Base-by-base conservation (phyloP, 1,140 invertebrate species). In the Aphis craccivora region DNA sequence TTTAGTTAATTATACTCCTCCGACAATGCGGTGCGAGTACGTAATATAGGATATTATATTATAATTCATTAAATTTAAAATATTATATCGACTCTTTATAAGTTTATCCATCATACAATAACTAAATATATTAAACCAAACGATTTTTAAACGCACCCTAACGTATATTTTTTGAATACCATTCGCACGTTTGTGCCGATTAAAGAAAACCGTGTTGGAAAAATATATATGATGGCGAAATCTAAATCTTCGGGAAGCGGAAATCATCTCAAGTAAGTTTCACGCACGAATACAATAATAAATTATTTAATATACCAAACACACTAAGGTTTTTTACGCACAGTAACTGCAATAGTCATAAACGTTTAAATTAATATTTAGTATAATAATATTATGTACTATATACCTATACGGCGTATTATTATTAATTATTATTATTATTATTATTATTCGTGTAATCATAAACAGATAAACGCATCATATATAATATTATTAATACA, bases 181-280 rank as follows among this genome's bases (percentile, higher is more conserved):
- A 60, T 18, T 37, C 35, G 20, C 23, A 22, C 30, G 7, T 22
- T 25, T 43, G 20, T n/a, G 35, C 9, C 90, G 60, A 76, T 18
- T 9, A 14, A 37, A 22, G 8, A 48, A 81, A 43, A 76, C 60
- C 30, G n/a, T 37, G 45, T 35, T 37, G 60, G n/a, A 76, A 83
- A 76, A 83, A 25, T 60, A 91, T 14, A 83, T 20, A 83, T 48
- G 25, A 93, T 93, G 91, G 45, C 91, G 11, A 93, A 93, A n/a
- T 93, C 91, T 48, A 93, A 93, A 48, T 86, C 91, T n/a, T 37
- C n/a, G 43, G 81, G 91, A 53, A 30, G 60, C 0, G 81, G 81
- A 93, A 84, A 11, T 93, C 91, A 93, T 43, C 35, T 84, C 81
- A 93, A 93, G 91, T 93, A 83, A 93, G 91, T 93, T 60, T 55